Evolutionary conservation across 2,113 vertebrate genomes (phyloP), one percentile per base, ranked within the genome.

Genomic region (Pomatorhinus ruficollis): DNA sequence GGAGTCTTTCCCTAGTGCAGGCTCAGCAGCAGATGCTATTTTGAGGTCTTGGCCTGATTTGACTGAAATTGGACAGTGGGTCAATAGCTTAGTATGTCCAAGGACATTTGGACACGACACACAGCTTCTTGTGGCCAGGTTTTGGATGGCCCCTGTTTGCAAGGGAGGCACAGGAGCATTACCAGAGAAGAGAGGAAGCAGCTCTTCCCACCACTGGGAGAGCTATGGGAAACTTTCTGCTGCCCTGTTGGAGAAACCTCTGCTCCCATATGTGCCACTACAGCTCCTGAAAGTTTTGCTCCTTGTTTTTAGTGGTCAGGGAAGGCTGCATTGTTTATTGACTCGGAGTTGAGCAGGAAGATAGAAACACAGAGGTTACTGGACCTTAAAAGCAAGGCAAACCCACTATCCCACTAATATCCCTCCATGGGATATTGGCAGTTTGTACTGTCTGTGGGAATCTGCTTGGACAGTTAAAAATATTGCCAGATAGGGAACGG

Each of bases 241-340:
- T 50, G 33, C 45, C 30, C 45, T n/a, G 10, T 11, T 54, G 39
- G 56, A 45, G 45, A 84, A 78, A 28, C 12, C 60, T 11, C 24
- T 71, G 52, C 42, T 71, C 27, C 11, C 3, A 2, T 16, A 13
- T 1, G 27, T 77, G 42, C 60, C 60, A 45, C 33, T 42, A 21
- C 47, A 56, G 15, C 31, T 90, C 57, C 70, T 61, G 61, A 61
- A 76, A 2, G 13, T 35, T 82, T 77, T 91, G 23, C 13, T 68
- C 12, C 18, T 79, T 30, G 42, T 69, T 69, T 80, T 50, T 37
- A 35, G 33, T 7, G 2, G 33, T 71, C 53, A 42, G 75, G 66
- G 61, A 83, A 80, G 30, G 50, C 39, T 94, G 78, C 33, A 35
- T 91, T 95, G 90, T 94, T 89, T 91, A 88, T 91, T 77, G 81